Percentiles rank a stretch among this genome's conserved stretches.
These are phyloP conservation scores for Elanus axillaris DNA, from an alignment of 2,113 vertebrate species.

Conservation along the genomic window DNA sequence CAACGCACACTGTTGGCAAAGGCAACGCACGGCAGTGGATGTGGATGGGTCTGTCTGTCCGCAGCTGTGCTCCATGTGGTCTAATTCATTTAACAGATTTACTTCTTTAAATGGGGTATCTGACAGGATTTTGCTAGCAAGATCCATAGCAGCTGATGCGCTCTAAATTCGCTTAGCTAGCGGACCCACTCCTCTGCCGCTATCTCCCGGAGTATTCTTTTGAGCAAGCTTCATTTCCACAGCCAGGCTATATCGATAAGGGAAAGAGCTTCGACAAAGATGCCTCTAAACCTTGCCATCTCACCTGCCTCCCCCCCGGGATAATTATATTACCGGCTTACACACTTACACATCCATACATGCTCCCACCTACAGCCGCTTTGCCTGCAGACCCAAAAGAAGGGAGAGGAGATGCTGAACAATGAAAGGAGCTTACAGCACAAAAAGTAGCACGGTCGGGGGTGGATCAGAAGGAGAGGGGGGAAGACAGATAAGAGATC, in stretches of 20 bases:
- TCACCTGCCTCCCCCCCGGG: not conserved
- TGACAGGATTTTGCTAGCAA: slow-evolving; percentile 36
- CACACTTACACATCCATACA: not conserved
- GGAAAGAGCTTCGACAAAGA: not conserved
- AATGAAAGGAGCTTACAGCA: not conserved
- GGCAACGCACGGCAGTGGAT: not conserved
- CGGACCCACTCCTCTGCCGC: not conserved
- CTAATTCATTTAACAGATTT: slow-evolving; percentile 54
- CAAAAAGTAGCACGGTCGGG: not conserved
- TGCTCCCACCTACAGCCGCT: not conserved
- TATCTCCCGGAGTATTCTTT: slow-evolving; percentile 3
- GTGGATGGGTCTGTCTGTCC: not conserved
- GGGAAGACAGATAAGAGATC: not conserved
- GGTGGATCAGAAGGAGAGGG: not conserved
- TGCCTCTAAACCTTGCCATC: slow-evolving; percentile 9
- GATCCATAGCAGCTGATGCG: not conserved
- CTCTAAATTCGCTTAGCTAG: slow-evolving; percentile 38
- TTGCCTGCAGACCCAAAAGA: not conserved
- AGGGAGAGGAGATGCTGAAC: not conserved
- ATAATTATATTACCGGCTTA: not conserved
- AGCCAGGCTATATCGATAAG: slow-evolving; percentile 37
- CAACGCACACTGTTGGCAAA: not conserved
- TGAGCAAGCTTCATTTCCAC: slow-evolving; percentile 47
- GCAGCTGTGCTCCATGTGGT: not conserved
- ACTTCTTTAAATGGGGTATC: slow-evolving; percentile 24